phyloP scores from a whole-genome alignment of 2,113 vertebrate species.

The Paramisgurnus dabryanus region DNA sequence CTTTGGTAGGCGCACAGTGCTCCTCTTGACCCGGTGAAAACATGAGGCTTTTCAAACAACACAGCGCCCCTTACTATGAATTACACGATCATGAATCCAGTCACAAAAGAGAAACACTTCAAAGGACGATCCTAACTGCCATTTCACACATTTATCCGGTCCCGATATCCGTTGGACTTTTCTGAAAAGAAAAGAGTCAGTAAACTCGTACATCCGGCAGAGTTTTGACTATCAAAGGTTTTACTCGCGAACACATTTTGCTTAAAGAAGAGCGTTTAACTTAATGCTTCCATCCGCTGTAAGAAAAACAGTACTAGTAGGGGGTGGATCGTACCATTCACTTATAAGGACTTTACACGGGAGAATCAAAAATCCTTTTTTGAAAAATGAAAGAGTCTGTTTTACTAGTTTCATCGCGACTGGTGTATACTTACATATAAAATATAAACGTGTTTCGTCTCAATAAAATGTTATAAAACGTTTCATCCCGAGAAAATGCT shows the following conservation, averaged over 20 bases:
- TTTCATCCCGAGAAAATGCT: not conserved
- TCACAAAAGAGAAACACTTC: slow-evolving; percentile 55
- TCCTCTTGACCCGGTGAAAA: slow-evolving; percentile 91
- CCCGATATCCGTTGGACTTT: not conserved
- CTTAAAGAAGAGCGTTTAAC: slow-evolving; percentile 45
- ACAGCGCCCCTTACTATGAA: slow-evolving; percentile 52
- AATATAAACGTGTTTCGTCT: rapidly evolving
- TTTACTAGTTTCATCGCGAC: not conserved
- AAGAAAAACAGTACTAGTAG: slow-evolving; percentile 72
- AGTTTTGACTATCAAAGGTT: not conserved
- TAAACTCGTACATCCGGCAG: not conserved
- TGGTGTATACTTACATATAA: rapidly evolving
- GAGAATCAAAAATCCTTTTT: slow-evolving; percentile 25
- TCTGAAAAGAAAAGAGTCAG: not conserved
- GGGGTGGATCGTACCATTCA: slow-evolving; percentile 72
- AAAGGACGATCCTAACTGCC: slow-evolving; percentile 56
- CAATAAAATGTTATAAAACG: not conserved
- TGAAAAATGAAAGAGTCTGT: not conserved
- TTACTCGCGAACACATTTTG: not conserved
- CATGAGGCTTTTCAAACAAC: slow-evolving; percentile 78
- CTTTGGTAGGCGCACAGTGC: slow-evolving; percentile 88
- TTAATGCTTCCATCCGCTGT: slow-evolving; percentile 64
- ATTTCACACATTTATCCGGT: slow-evolving; percentile 53
- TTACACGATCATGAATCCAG: slow-evolving; percentile 42
- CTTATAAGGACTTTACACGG: slow-evolving; percentile 62